Base-by-base conservation (phyloP, 2,797 vertebrate genomes). In the Triplophysa bombifrons region DNA sequence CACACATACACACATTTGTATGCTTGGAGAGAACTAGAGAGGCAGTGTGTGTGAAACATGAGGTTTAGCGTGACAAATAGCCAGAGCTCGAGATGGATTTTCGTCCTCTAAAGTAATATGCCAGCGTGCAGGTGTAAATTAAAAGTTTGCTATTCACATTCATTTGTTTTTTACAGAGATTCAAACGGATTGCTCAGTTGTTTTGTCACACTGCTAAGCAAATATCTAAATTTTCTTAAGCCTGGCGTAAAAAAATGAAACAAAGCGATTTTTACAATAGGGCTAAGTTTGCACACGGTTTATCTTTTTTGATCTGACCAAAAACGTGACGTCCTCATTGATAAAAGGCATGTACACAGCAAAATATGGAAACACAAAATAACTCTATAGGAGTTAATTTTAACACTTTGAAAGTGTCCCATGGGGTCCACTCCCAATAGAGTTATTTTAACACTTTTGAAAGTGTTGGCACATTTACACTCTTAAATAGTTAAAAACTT, bases 21-120 rank as follows among this genome's bases (percentile, higher is more conserved):
- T 46, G 30, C 51, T 30, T 38, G 41, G 8, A 63, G 41, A 66
- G 48, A 65, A 46, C 51, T n/a, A 14, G 25, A 38, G 25, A 46
- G 12, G 34, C 27, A 61, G 55, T 68, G 48, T 8, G 58, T 71
- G 63, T 72, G 61, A 78, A 78, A 84, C 4, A n/a, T 27, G 78
- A 80, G 25, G 51, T 80, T 80, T 80, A 48, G 70, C 27, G 14
- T 71, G 58, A 69, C 38, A 63, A 80, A 74, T 69, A 82, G 55
- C 53, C 46, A 66, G 64, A 77, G 75, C 27, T 82, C 48, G 68
- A 82, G 74, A 51, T 76, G 2, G 19, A 58, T n/a, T 74, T 22
- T 51, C 50, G 6, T 74, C 53, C 63, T 68, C 16, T 64, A 60
- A 56, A 71, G 48, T 76, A 70, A 38, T 25, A 50, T 77, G 25